Evolutionary conservation across 2,888 invertebrate genomes (phyloP), one percentile per base, ranked within the genome.

Genomic region (Molorchus minor): DNA sequence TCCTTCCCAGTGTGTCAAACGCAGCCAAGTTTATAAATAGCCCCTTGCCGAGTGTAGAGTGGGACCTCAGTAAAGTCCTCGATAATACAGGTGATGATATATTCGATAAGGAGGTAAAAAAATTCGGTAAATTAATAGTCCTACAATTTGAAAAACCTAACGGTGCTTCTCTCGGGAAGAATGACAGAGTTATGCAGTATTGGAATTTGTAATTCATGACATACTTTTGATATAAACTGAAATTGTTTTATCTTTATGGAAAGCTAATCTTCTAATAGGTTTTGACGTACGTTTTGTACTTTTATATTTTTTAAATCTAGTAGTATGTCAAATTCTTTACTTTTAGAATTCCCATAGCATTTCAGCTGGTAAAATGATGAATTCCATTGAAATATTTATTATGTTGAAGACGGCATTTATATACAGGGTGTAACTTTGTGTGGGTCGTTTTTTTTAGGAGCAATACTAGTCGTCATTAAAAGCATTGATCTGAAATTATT

Each of bases 21-120:
- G 88, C 90, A 0, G 93, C 94, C 0, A 83, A 84, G 65, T 89
- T 91, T 67, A 88, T 93, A 47, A 85, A 86, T 47, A 84, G 86
- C 46, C 86, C 87, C 1, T 75, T 92, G 36, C 90, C 90, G 0
- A 82, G 84, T 12, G 81, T 86, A 8, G 92, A 92, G 75, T 87
- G 86, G 80, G 89, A 91, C 72, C 80, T 93, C 64, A 84, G 86
- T 0, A 82, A 86, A 5, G 80, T 88, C 10, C 80, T 93, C 35
- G 90, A 91, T 71, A 81, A 84, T 16, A 86, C 87, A 1, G 85
- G 86, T 46, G 85, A 87, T 68, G 86, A 88, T 60, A 83, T 92
- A 20, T 93, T 93, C 73, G 90, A 92, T 71, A 87, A 86, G 43
- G 94, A 94, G 79, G 82, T 91, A 15, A 89, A 88, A 72, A 90